Evolutionary conservation across 2,888 invertebrate genomes (phyloP).

Genomic region (Eristalinus aeneus): DNA sequence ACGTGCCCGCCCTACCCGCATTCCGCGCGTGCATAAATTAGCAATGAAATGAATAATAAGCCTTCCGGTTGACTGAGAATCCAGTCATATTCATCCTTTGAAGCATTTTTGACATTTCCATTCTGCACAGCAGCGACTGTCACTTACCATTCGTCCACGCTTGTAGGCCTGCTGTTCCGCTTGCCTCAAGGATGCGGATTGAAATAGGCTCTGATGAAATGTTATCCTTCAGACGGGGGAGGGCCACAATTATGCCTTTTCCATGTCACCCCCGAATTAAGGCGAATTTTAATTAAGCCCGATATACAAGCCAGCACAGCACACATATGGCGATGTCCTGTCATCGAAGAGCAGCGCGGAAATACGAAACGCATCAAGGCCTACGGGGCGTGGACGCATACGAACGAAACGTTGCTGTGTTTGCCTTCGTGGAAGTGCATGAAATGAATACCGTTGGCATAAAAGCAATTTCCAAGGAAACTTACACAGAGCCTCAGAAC

Average conservation of each 20-base stretch:
- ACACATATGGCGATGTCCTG: constrained; percentile 3
- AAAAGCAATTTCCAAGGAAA: neutral
- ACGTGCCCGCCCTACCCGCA: neutral
- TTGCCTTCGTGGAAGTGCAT: neutral
- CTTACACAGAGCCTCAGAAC: neutral
- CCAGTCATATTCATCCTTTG: constrained; percentile 30
- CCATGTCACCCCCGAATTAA: neutral
- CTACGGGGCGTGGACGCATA: neutral
- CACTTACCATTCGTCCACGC: neutral
- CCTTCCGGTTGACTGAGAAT: constrained; percentile 59
- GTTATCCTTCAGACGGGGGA: constrained; percentile 1
- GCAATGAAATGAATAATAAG: constrained; percentile 61
- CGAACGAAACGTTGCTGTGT: neutral
- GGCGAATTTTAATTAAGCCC: constrained; percentile 41
- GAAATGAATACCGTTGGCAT: neutral
- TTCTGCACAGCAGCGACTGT: constrained; percentile 38
- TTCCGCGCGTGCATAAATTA: constrained; percentile 44
- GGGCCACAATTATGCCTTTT: neutral
- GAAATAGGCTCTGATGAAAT: constrained; percentile 19
- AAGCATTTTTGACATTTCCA: constrained; percentile 43
- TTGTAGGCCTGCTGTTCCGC: neutral
- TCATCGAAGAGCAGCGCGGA: constrained; percentile 37
- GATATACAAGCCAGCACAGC: neutral
- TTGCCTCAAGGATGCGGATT: constrained; percentile 4
- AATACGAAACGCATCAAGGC: neutral